Evolutionary conservation across 1,140 invertebrate species (phyloP), one percentile per base, ranked within the genome.

Genomic region (roundworm (Caenorhabditis elegans)): DNA sequence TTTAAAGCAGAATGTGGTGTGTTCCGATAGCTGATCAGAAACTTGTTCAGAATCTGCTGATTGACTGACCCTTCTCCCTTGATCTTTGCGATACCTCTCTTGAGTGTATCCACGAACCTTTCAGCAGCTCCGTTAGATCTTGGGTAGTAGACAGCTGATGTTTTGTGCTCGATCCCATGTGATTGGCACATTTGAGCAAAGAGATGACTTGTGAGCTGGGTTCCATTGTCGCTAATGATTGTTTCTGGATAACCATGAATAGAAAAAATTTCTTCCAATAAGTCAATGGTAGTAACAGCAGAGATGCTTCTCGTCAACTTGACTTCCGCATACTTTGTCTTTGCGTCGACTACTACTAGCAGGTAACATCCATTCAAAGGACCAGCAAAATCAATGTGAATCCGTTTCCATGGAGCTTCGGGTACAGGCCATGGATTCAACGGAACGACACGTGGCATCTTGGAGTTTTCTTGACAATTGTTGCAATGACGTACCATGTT

Each of bases 331-430:
- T 46, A 78, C 48, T 78, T 78, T 19, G 43, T 22, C 24, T 49
- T 19, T 2, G 76, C 22, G 19, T 78, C 76, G 31, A 78, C 76
- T 17, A n/a, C 48, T 3, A 78, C 34, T 3, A 78, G 34, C 10
- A 31, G 51, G 48, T 49, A 78, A 6, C 10, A 17, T 19, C 46
- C 46, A 24, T 78, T 53, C 46, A 17, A 43, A 4, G 76, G 76
- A 15, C 76, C 43, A 55, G 76, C 76, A 53, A 55, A 78, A 24
- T 78, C 76, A 2, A 78, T 53, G 24, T 78, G 48, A 6, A 78
- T 24, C 51, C 48, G 5, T 36, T 78, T n/a, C 76, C 76, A 78
- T 13, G 22, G 11, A 19, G 17, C 10, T 11, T 34, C 39, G 10
- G 31, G 31, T 34, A 8, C 24, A n/a, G 10, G 10, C 65, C 65